Evolutionary conservation across 2,888 invertebrate genomes (phyloP), one percentile per base, ranked within the genome.

Genomic region (Drosophila pegasa): DNA sequence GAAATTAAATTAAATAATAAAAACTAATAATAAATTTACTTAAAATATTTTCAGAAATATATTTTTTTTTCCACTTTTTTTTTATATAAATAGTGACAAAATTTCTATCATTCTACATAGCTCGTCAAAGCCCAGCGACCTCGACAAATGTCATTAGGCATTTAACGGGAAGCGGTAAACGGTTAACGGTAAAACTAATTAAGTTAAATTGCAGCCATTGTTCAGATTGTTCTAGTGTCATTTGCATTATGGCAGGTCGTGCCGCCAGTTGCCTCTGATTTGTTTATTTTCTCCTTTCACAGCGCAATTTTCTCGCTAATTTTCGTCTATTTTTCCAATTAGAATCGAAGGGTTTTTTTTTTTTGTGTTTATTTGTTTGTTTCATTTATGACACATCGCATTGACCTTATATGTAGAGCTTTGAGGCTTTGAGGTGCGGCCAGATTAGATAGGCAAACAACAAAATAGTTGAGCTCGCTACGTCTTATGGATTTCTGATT

Each of bases 231-330:
- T 54, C 22, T 40, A 29, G 50, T 25, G 16, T 20, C 43, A 41
- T 63, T 47, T 18, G 33, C 51, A 58, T 69, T 73, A 74, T 48
- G 57, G 74, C 69, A 73, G 73, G 74, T 74, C 73, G 56, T 40
- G 75, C 54, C 62, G 51, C 16, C 16, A 25, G 25, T 20, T 31
- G 45, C 35, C 55, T 56, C 25, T 33, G 29, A 59, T 45, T 58
- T 56, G 48, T 41, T 38, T 57, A 31, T 20, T 54, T 35, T 41
- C 54, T 43, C 41, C 54, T 43, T 41, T 56, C 7, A 27, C 33
- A 56, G 41, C 33, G 7, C 25, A 31, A 40, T 48, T 57, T 59
- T 14, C 14, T 12, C 20, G 16, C 14, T 45, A 10, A 29, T 2
- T 55, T 16, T 27, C 20, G 40, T 33, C 45, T 40, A 14, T 6